A percentile compares a stretch with the other conserved stretches of the same genome.
phyloP scores from a whole-genome alignment of 2,888 invertebrate species.

The Drosophila quinaria region DNA sequence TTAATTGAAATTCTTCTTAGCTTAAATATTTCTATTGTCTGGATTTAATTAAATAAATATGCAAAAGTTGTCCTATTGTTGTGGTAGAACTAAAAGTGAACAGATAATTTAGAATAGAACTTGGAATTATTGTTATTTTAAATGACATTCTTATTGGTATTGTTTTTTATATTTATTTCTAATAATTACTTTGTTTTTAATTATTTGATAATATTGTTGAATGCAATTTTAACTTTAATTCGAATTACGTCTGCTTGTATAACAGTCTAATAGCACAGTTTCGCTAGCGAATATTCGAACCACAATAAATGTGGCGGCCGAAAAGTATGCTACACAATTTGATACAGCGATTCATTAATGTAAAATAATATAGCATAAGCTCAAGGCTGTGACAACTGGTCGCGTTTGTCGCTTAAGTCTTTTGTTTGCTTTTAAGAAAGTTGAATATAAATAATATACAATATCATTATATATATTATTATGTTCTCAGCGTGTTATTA shows the following conservation, averaged over 20 bases:
- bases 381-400: constrained; percentile 1
- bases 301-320: constrained; percentile 1
- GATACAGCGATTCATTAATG: fast-evolving
- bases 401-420: constrained; percentile 76
- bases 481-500: constrained; percentile 8
- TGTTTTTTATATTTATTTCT: background rate
- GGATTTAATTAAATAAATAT: background rate
- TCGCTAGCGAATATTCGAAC: background rate
- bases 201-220: background rate
- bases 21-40: background rate
- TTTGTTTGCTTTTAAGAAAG: constrained; percentile 51
- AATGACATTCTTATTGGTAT: no score
- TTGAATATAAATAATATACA: background rate
- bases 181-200: background rate
- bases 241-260: background rate
- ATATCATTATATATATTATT: background rate
- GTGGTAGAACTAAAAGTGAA: background rate
- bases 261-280: constrained; percentile 8
- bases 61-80: background rate
- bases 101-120: background rate
- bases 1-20: constrained; percentile 2
- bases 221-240: background rate
- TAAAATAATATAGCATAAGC: constrained; percentile 34
- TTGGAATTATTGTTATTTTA: background rate
- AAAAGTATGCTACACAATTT: constrained; percentile 33